phyloP scores from a whole-genome alignment of 2,797 vertebrate genomes.

The Argyrosomus regius region DNA sequence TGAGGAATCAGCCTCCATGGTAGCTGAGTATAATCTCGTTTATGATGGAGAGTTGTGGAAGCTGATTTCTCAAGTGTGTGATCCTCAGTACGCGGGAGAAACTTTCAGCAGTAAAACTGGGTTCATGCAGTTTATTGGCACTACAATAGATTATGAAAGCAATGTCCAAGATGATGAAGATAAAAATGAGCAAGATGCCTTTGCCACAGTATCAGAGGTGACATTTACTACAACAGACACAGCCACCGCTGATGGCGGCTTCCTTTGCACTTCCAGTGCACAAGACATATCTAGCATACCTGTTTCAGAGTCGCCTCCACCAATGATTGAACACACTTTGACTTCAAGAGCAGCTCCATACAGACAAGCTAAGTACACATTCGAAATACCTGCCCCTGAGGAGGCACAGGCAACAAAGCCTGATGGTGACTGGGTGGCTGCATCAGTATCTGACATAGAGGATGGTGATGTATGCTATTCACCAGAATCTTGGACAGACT shows the following conservation, averaged over 20 bases:
- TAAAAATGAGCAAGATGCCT: background rate
- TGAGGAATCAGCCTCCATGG: constrained; percentile 30
- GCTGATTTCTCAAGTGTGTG: constrained; percentile 74
- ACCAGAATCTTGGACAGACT: constrained; percentile 49
- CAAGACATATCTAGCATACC: constrained; percentile 5
- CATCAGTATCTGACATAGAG: constrained; percentile 23
- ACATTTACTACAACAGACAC: constrained; percentile 26
- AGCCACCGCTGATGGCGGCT: background rate
- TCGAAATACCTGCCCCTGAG: constrained; percentile 30
- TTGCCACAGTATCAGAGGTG: constrained; percentile 3
- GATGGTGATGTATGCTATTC: constrained; percentile 36
- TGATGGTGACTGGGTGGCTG: constrained; percentile 21
- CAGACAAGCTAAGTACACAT: constrained; percentile 38
- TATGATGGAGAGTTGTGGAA: constrained; percentile 71
- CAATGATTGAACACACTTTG: constrained; percentile 30
- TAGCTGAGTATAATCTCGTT: constrained; percentile 55
- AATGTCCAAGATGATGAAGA: constrained; percentile 6
- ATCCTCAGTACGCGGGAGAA: constrained; percentile 78
- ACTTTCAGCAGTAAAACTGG: constrained; percentile 63
- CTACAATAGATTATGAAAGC: constrained; percentile 30
- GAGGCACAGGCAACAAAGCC: background rate
- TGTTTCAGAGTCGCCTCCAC: constrained; percentile 38
- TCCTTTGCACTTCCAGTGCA: constrained; percentile 1
- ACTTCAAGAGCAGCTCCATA: constrained; percentile 22
- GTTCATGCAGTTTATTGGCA: constrained; percentile 62